These are phyloP conservation scores for Lepeophtheirus nordmannii DNA, from an alignment of 2,888 invertebrate species.

Conservation along the genomic window DNA sequence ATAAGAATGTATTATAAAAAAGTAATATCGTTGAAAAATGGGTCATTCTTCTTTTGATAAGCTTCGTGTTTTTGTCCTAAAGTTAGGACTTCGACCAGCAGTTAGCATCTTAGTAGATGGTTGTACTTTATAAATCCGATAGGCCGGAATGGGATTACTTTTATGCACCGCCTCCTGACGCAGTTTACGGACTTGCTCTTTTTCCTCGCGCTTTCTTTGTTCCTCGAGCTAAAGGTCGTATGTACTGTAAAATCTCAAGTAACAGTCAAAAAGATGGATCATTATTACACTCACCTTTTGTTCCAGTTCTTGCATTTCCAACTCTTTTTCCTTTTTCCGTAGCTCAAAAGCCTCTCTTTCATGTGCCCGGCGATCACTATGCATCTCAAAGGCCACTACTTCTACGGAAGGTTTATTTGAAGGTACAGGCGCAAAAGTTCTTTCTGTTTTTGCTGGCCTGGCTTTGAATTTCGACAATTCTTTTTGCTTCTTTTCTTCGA, in stretches of 20 bases:
- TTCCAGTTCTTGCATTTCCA: not conserved
- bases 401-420: slow-evolving; percentile 7
- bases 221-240: slow-evolving; percentile 43
- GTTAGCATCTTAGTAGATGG: slow-evolving; percentile 26
- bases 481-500: slow-evolving; percentile 7
- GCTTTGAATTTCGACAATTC: slow-evolving; percentile 8
- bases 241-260: too few species aligned
- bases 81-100: slow-evolving; percentile 28
- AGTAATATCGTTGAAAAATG: too few species aligned
- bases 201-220: slow-evolving; percentile 42
- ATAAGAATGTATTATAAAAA: too few species aligned
- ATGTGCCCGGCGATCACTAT: slow-evolving; percentile 10
- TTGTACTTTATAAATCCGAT: slow-evolving; percentile 27
- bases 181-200: slow-evolving; percentile 39
- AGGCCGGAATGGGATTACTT: slow-evolving; percentile 28
- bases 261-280: not conserved
- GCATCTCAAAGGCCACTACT: slow-evolving; percentile 6
- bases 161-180: slow-evolving; percentile 29
- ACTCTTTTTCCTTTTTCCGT: slow-evolving; percentile 3
- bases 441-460: not conserved
- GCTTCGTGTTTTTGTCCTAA: too few species aligned
- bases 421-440: not conserved
- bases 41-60: too few species aligned
- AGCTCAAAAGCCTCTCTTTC: slow-evolving; percentile 10
- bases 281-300: slow-evolving; percentile 47